Evolutionary conservation across 2,888 invertebrate genomes (phyloP).

Genomic region (Glaucopsyche alexis): DNA sequence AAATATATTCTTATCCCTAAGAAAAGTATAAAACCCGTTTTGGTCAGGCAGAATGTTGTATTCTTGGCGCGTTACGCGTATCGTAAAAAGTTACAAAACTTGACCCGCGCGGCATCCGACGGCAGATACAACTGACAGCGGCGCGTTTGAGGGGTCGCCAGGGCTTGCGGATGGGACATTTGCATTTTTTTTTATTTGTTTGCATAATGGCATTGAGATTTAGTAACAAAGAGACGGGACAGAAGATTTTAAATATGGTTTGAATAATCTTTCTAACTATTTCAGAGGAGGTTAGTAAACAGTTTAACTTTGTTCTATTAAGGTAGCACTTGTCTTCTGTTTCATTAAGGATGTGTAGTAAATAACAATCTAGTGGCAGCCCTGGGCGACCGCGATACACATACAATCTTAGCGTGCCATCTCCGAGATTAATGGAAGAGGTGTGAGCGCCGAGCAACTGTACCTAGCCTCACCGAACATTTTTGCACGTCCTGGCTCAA

Average conservation of each 20-base stretch:
- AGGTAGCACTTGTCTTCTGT: no score
- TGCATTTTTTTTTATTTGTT: background rate
- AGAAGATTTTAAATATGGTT: no score
- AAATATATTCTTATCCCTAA: background rate
- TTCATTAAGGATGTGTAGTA: background rate
- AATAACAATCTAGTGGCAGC: background rate
- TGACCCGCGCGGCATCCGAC: conserved; percentile 44
- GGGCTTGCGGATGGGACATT: background rate
- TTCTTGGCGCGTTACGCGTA: conserved; percentile 40
- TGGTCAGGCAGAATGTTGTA: conserved; percentile 23
- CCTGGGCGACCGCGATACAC: conserved; percentile 42
- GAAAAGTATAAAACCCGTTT: conserved; percentile 10
- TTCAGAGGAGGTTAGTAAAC: no score
- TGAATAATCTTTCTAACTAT: no score
- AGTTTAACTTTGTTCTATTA: no score
- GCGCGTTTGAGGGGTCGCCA: conserved; percentile 43
- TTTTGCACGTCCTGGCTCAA: conserved; percentile 10
- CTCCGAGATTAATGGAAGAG: conserved; percentile 46
- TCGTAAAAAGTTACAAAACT: conserved; percentile 36
- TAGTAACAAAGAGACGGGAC: no score
- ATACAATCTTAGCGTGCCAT: conserved; percentile 46
- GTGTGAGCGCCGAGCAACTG: conserved; percentile 40
- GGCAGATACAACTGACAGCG: conserved; percentile 46
- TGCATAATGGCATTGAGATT: background rate
- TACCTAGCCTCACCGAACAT: conserved; percentile 8